Percentiles rank a stretch among this genome's conserved stretches.
phyloP scores from a whole-genome alignment of 2,113 vertebrate species.

The Xenopus laevis region DNA sequence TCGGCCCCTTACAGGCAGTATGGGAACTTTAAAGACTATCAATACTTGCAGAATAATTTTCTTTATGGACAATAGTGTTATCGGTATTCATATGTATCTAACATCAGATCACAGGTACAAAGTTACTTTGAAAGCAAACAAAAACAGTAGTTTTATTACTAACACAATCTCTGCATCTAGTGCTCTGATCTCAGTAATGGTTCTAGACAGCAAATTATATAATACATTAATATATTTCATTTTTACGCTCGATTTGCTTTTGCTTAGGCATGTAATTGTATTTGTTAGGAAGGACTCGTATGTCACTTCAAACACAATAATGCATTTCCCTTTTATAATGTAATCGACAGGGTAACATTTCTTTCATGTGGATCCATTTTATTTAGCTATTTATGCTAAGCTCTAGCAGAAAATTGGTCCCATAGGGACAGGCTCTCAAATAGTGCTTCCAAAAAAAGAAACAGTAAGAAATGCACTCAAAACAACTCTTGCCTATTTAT shows the following conservation, averaged over 20 bases:
- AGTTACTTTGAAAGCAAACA: too few species aligned
- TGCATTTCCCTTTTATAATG: neutral
- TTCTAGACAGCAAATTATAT: too few species aligned
- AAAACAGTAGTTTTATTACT: too few species aligned
- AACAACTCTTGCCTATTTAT: constrained; percentile 16
- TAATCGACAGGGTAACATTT: constrained; percentile 10
- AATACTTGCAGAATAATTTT: too few species aligned
- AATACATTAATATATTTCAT: neutral
- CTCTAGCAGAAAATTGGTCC: constrained; percentile 34
- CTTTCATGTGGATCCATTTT: neutral
- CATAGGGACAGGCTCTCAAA: constrained; percentile 46
- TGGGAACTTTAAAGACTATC: too few species aligned
- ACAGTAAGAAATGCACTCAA: constrained; percentile 41
- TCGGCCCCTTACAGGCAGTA: too few species aligned
- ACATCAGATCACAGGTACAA: too few species aligned
- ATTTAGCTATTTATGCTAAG: constrained; percentile 20
- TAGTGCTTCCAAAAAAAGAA: neutral
- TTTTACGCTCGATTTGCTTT: neutral
- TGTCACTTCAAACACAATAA: constrained; percentile 13
- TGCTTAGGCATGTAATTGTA: constrained; percentile 28
- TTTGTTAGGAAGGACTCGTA: constrained; percentile 24
- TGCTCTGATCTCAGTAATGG: too few species aligned
- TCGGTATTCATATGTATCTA: too few species aligned
- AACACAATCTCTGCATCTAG: too few species aligned
- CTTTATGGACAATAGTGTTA: too few species aligned